These are phyloP conservation scores for Centropyge bicolor DNA, from an alignment of 2,797 vertebrate species.

Conservation along the genomic window DNA sequence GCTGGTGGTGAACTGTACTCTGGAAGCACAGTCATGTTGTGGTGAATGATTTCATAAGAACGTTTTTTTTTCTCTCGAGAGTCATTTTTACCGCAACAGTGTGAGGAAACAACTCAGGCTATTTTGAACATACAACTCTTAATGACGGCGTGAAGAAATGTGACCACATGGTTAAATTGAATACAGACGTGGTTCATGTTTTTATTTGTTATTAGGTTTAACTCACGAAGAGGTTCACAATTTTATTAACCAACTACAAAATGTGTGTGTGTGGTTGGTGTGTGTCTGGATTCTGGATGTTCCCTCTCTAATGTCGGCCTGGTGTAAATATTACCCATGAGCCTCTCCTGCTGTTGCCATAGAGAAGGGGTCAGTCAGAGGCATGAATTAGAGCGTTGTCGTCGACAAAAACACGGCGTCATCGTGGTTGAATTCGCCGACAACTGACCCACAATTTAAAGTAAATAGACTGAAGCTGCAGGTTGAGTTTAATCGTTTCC, in stretches of 20 bases:
- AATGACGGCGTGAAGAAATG: not conserved
- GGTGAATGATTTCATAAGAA: not conserved
- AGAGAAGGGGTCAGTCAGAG: too few relatives aligned
- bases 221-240: not conserved
- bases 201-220: not conserved
- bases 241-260: not conserved
- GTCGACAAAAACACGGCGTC: too few relatives aligned
- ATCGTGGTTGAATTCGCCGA: too few relatives aligned
- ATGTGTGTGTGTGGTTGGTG: not conserved
- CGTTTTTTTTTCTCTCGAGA: not conserved
- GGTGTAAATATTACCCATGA: too few relatives aligned
- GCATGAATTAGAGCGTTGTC: too few relatives aligned
- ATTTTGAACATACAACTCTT: not conserved
- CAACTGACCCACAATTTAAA: too few relatives aligned
- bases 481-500: too few relatives aligned
- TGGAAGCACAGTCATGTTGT: constrained; percentile 17
- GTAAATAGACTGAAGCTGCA: too few relatives aligned
- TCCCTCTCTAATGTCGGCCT: too few relatives aligned
- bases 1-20: not conserved
- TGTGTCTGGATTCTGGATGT: not conserved
- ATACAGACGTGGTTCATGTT: not conserved
- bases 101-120: not conserved
- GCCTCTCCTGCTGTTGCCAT: too few relatives aligned
- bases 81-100: not conserved
- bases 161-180: not conserved